Conservation (phyloP, 2,888 invertebrate species). For the Napeogenes inachia region DNA sequence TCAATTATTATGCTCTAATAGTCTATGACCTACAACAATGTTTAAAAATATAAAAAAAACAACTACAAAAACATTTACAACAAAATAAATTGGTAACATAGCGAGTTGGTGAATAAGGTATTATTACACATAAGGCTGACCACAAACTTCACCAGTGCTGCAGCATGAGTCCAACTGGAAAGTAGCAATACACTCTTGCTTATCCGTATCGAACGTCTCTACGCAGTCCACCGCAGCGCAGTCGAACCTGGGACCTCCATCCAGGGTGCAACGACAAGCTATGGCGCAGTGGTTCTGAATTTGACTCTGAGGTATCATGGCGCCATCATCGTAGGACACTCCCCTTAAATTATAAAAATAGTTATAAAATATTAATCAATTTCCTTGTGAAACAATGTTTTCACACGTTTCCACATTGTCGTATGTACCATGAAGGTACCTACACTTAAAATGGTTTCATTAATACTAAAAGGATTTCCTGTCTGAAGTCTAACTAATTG, state of each 20-base stretch:
- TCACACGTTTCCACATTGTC: no score
- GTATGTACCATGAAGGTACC: no score
- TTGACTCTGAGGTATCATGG: constrained; percentile 50
- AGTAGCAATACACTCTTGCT: constrained; percentile 55
- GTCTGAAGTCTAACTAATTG: no score
- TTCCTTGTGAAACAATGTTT: no score
- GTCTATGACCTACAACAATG: no score
- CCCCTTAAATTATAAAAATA: constrained; percentile 49
- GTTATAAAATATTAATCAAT: background rate
- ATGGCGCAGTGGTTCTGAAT: constrained; percentile 61
- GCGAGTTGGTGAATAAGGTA: background rate
- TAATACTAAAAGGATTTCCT: no score
- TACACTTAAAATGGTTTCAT: no score
- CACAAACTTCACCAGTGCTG: constrained; percentile 60
- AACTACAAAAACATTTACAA: no score
- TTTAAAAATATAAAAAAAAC: no score
- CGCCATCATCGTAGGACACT: constrained; percentile 45
- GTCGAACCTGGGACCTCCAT: constrained; percentile 49
- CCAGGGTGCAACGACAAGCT: constrained; percentile 54
- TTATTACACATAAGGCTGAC: constrained; percentile 37
- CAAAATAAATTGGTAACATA: no score
- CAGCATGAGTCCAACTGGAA: constrained; percentile 63
- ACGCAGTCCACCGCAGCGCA: constrained; percentile 70
- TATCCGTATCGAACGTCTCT: constrained; percentile 53
- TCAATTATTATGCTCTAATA: background rate